Conservation (phyloP, 2,113 vertebrate genomes). For the Onychorhynchus coronatus region DNA sequence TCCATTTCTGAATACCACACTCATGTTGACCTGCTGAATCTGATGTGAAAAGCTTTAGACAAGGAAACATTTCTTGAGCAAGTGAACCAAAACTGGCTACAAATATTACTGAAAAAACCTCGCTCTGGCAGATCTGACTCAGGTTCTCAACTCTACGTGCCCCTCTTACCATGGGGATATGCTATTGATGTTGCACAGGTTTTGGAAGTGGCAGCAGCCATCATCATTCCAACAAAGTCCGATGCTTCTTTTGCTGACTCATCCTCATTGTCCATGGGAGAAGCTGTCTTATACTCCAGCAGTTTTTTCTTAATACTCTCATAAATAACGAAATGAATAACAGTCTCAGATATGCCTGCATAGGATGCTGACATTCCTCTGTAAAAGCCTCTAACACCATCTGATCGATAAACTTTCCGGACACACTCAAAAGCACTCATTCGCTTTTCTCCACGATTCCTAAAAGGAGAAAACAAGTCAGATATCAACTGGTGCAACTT, state of each 20-base stretch:
- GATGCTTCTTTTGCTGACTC: conserved; percentile 89
- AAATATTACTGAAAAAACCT: not conserved
- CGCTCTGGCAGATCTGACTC: not conserved
- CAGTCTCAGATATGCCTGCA: conserved; percentile 98
- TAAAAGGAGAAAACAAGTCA: conserved; percentile 36
- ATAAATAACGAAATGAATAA: conserved; percentile 99
- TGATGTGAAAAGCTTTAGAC: not conserved
- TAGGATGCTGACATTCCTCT: conserved; percentile 98
- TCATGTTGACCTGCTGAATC: not conserved
- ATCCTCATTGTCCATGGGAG: conserved; percentile 83
- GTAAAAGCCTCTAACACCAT: conserved; percentile 94
- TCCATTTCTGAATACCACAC: not conserved
- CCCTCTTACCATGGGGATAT: conserved; percentile 90
- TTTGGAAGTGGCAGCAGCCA: conserved; percentile 97
- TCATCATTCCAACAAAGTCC: conserved; percentile 96
- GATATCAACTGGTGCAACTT: not conserved
- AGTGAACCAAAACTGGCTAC: not conserved
- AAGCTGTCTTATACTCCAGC: conserved; percentile 81
- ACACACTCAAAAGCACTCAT: conserved; percentile 95
- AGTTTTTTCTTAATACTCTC: conserved; percentile 96
- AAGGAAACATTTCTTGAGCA: not conserved
- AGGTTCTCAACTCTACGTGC: not conserved
- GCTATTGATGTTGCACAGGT: conserved; percentile 95
- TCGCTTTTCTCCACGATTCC: conserved; percentile 88
- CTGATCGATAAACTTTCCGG: conserved; percentile 88